These are phyloP conservation scores for Pseudomyrmex flavicornis DNA, from an alignment of 1,140 invertebrate species.

Conservation along the genomic window DNA sequence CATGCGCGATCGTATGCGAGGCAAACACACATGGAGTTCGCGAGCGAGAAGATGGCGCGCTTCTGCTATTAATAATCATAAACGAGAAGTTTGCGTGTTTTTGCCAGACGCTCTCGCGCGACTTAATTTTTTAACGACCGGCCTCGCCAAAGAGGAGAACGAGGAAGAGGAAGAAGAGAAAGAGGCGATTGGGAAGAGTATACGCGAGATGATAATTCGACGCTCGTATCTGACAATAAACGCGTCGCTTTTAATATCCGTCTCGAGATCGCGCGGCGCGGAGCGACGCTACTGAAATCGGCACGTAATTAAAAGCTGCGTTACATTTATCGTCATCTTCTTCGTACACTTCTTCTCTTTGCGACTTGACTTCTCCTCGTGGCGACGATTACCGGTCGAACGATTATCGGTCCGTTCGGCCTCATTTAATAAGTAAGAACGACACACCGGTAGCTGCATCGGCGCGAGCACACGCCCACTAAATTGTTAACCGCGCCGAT, in stretches of 20 bases:
- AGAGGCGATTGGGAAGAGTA: background rate
- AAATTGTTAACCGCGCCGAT: slow-evolving; percentile 66
- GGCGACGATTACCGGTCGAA: background rate
- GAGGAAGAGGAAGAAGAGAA: too few relatives aligned
- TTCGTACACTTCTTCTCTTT: background rate
- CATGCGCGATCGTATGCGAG: slow-evolving; percentile 40
- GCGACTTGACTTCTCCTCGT: slow-evolving; percentile 12
- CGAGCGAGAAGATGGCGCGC: slow-evolving; percentile 50
- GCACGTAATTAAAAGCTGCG: slow-evolving; percentile 51
- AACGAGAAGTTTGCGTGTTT: slow-evolving; percentile 61
- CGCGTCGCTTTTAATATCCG: slow-evolving; percentile 36
- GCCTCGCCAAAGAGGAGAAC: background rate
- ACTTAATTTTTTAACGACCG: slow-evolving; percentile 53
- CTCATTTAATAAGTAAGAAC: slow-evolving; percentile 62
- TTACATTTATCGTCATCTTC: slow-evolving; percentile 40
- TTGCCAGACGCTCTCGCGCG: slow-evolving; percentile 45
- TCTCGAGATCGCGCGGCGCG: slow-evolving; percentile 31
- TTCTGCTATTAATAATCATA: slow-evolving; percentile 60
- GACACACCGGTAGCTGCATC: slow-evolving; percentile 55
- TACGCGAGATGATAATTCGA: slow-evolving; percentile 31
- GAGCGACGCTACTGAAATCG: slow-evolving; percentile 45
- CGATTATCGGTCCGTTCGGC: slow-evolving; percentile 51
- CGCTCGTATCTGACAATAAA: slow-evolving; percentile 51
- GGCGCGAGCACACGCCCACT: slow-evolving; percentile 66
- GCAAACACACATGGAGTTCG: slow-evolving; percentile 9